Evolutionary conservation across 2,888 invertebrate genomes (phyloP).

Genomic region (Pammene fasciana): DNA sequence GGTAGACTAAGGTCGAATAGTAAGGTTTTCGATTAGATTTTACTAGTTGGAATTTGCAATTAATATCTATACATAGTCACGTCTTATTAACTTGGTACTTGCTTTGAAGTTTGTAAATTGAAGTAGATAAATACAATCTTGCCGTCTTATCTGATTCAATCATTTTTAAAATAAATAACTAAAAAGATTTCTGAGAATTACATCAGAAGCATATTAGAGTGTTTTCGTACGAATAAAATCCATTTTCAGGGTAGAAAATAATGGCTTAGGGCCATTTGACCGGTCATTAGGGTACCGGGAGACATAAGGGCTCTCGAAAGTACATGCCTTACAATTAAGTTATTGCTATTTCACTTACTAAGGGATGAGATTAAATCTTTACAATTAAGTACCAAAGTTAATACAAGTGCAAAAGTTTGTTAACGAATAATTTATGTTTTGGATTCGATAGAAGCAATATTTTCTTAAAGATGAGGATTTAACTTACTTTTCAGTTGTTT

Average conservation of each 20-base stretch:
- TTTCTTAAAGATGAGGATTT: background rate
- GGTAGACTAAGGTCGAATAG: background rate
- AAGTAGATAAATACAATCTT: too few relatives aligned
- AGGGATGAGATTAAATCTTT: slow-evolving; percentile 1
- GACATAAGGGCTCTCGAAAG: slow-evolving; percentile 27
- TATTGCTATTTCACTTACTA: slow-evolving; percentile 17
- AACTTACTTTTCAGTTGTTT: background rate
- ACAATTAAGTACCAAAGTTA: background rate
- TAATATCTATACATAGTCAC: too few relatives aligned
- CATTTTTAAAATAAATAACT: background rate
- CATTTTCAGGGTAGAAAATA: slow-evolving; percentile 1
- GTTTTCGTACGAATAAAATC: slow-evolving; percentile 10
- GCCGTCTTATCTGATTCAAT: background rate
- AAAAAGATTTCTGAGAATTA: background rate
- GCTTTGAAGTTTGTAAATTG: too few relatives aligned
- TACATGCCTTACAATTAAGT: slow-evolving; percentile 21
- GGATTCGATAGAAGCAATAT: background rate
- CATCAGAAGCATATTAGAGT: background rate
- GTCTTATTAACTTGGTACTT: too few relatives aligned
- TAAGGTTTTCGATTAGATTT: background rate
- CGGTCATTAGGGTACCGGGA: slow-evolving; percentile 16
- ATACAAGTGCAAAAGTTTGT: background rate
- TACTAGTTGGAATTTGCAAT: too few relatives aligned
- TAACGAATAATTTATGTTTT: background rate
- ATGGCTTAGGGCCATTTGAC: slow-evolving; percentile 4